Base-by-base conservation (phyloP, 2,888 invertebrate genomes). In the Andrena trimmerana region DNA sequence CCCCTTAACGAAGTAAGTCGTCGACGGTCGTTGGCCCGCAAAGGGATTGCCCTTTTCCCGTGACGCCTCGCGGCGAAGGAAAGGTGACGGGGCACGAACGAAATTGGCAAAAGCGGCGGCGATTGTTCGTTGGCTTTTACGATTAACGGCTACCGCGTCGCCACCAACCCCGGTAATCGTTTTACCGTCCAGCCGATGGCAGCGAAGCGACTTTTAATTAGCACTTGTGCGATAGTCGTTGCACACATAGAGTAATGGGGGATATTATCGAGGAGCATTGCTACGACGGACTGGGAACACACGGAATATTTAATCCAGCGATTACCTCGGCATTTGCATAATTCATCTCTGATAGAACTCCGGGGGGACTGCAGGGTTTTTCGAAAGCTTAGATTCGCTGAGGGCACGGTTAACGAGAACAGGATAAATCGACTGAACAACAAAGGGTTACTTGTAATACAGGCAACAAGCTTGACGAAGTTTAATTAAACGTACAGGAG, bases 11-110 rank as follows among this genome's bases (percentile, higher is more conserved):
- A 78, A 78, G 73, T 85, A 85, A 85, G 85, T 68, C 73, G 78
- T 27, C 74, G 83, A 78, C 83, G 78, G 90, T 91, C 90, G 84
- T 89, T 89, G 88, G 81, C 88, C 88, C 77, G 75, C 82, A 78
- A 71, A 80, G 68, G 82, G 76, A 75, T 75, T 66, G 75, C 69
- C 70, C 59, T 31, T 81, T 75, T 75, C 81, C 8, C 65, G 52
- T 10, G 42, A 24, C n/a, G 24, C 29, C 59, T 70, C 29, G 24
- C 36, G 42, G 16, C 20, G 59, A 7, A n/a, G 24, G 24, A 57
- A 57, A 10, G 27, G 59, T 8, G 16, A 36, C 16, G 13, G 36
- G 33, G 52, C 31, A 29, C 67, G 68, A 68, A 68, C 67, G 33
- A 68, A 68, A 29, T 31, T n/a, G 48, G 50, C 54, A 36, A 57